Base-by-base conservation (phyloP, 2,888 invertebrate genomes). In the Lithophane ornitopus region DNA sequence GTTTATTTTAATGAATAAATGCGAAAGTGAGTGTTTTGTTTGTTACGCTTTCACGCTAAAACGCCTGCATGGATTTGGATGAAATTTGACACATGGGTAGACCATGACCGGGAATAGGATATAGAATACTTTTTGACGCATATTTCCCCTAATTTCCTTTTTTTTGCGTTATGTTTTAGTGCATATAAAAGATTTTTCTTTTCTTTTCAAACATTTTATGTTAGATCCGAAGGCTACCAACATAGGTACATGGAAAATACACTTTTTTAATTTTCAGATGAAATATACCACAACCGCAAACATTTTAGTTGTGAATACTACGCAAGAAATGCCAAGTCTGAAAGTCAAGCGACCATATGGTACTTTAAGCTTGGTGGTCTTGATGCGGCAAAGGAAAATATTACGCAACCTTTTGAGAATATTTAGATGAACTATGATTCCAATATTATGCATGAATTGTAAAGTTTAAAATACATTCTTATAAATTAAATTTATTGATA, bases 241-340 rank as follows among this genome's bases (percentile, higher is more conserved):
- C 4, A 44, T 22, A 34, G 34, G 34, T 34, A 39, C 16, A n/a
- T n/a, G 2, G 16, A 6, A 26, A 56, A 56, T 56, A 7, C 2
- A 28, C 9, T 68, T 58, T 52, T 49, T 58, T 9, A 11, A 41
- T 65, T 86, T 82, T 3, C 88, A 86, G 85, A 78, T 34, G 58
- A 69, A 66, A 72, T 88, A 66, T 86, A 78, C 62, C 54, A 86
- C 63, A 87, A 86, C 9, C 49, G 72, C 0, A 67, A 58, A 46
- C 11, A 34, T 14, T 54, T 74, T 1, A 19, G 39, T 2, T 86
- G 85, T n/a, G 6, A 34, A 0, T 86, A 78, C 14, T 86, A 86
- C 26, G 44, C n/a, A 11, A 59, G 14, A 11, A 28, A 76, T 46
- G 12, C 66, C 0, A 72, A n/a, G 0, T 58, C 61, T 7, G 41